Evolutionary conservation across 2,888 invertebrate genomes (phyloP).

Genomic region (Napeogenes sylphis): DNA sequence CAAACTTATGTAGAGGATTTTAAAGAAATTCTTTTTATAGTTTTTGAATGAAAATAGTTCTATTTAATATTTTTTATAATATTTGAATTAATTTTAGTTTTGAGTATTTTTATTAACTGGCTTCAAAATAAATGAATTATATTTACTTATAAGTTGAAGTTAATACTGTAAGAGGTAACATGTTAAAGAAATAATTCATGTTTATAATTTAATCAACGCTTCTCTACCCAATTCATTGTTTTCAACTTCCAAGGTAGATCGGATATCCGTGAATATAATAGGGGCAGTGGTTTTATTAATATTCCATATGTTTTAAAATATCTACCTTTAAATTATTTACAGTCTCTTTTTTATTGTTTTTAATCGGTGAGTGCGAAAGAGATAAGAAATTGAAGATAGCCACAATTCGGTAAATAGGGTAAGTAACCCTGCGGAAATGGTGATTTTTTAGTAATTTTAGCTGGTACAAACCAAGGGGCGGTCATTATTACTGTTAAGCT

Average conservation of each 20-base stretch:
- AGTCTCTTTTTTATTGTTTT: neutral
- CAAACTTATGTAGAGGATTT: too few relatives aligned
- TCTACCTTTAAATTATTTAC: neutral
- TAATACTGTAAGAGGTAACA: too few relatives aligned
- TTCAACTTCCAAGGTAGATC: conserved; percentile 7
- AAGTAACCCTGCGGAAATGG: conserved; percentile 5
- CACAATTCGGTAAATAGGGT: neutral
- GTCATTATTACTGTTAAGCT: neutral
- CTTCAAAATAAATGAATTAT: too few relatives aligned
- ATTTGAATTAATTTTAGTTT: too few relatives aligned
- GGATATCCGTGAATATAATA: conserved; percentile 23
- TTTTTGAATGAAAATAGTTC: too few relatives aligned
- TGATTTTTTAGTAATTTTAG: conserved; percentile 2
- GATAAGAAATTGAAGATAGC: neutral
- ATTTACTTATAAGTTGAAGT: too few relatives aligned
- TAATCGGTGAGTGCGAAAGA: neutral
- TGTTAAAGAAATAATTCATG: too few relatives aligned
- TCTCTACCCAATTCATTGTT: conserved; percentile 9
- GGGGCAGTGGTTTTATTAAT: conserved; percentile 25
- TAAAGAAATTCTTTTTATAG: too few relatives aligned
- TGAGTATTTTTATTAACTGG: too few relatives aligned
- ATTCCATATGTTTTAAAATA: conserved; percentile 6
- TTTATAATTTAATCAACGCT: neutral
- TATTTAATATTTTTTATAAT: too few relatives aligned
- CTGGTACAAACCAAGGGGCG: neutral